These are phyloP conservation scores for Conus canariensis DNA, from an alignment of 2,888 invertebrate species.

Conservation along the genomic window DNA sequence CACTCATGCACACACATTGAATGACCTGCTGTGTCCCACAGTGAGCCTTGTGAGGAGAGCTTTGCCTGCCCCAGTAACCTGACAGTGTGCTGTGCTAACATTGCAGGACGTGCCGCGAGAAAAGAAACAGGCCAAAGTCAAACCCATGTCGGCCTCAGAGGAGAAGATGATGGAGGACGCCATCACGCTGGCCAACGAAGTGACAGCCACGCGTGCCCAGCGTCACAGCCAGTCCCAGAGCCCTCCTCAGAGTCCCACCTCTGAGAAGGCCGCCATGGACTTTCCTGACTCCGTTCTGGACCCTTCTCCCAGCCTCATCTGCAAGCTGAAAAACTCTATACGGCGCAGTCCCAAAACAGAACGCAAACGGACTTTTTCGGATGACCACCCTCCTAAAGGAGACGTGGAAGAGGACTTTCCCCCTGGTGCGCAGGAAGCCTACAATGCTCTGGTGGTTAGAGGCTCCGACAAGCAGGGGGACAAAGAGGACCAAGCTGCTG, in stretches of 20 bases:
- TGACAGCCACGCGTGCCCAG: constrained; percentile 81
- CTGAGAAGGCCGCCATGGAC: constrained; percentile 27
- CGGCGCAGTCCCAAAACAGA: constrained; percentile 84
- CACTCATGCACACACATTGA: neutral
- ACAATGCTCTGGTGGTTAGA: constrained; percentile 93
- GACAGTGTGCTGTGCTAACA: constrained; percentile 22
- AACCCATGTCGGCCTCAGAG: constrained; percentile 95
- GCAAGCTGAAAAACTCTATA: constrained; percentile 66
- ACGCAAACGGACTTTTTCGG: constrained; percentile 88
- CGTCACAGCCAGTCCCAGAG: constrained; percentile 51
- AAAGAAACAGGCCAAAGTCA: constrained; percentile 82
- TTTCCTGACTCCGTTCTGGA: constrained; percentile 52
- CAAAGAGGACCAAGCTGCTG: neutral
- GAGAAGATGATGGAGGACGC: constrained; percentile 94
- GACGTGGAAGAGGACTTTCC: constrained; percentile 81
- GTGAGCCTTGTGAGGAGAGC: neutral
- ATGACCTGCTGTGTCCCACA: neutral
- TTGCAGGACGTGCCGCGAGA: constrained; percentile 45
- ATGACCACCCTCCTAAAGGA: constrained; percentile 82
- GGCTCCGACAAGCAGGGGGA: constrained; percentile 54
- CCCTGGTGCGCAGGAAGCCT: constrained; percentile 94
- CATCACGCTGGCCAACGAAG: constrained; percentile 94
- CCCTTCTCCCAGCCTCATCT: constrained; percentile 62
- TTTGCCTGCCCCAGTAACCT: constrained; percentile 1
- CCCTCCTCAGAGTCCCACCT: constrained; percentile 55